A percentile compares a stretch with the other conserved stretches of the same genome.
These are phyloP conservation scores for Labroides dimidiatus DNA, from an alignment of 2,797 vertebrate genomes.

Conservation along the genomic window DNA sequence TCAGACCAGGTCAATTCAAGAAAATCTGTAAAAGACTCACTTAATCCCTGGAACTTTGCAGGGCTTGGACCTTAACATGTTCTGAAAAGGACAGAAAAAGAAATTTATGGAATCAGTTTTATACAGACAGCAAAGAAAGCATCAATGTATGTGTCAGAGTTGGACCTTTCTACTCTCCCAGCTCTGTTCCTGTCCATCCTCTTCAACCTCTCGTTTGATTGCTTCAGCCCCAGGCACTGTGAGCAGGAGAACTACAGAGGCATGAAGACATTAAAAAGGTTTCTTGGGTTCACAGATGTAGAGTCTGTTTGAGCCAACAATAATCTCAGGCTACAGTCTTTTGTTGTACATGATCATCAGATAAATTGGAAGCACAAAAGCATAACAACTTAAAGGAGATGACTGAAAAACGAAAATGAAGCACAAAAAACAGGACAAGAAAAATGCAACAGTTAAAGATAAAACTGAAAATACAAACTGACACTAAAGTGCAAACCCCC, in stretches of 20 bases:
- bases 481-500: neutral
- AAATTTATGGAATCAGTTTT: constrained; percentile 3
- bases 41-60: constrained; percentile 96
- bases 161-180: constrained; percentile 94
- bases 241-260: constrained; percentile 87
- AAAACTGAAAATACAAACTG: neutral
- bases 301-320: constrained; percentile 29
- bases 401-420: no score
- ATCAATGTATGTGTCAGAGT: neutral
- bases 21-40: constrained; percentile 82
- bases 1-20: constrained; percentile 1
- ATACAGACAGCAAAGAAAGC: neutral
- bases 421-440: neutral
- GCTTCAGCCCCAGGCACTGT: constrained; percentile 91
- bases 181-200: constrained; percentile 85
- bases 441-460: neutral
- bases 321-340: constrained; percentile 28
- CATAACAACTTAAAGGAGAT: neutral
- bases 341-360: constrained; percentile 10
- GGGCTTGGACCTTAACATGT: constrained; percentile 88
- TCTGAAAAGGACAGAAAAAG: constrained; percentile 70
- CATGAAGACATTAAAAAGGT: neutral
- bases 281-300: constrained; percentile 40
- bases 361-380: constrained; percentile 9
- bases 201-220: constrained; percentile 84